Conservation (phyloP, 2,113 vertebrate genomes). For the Stictonetta naevosa region DNA sequence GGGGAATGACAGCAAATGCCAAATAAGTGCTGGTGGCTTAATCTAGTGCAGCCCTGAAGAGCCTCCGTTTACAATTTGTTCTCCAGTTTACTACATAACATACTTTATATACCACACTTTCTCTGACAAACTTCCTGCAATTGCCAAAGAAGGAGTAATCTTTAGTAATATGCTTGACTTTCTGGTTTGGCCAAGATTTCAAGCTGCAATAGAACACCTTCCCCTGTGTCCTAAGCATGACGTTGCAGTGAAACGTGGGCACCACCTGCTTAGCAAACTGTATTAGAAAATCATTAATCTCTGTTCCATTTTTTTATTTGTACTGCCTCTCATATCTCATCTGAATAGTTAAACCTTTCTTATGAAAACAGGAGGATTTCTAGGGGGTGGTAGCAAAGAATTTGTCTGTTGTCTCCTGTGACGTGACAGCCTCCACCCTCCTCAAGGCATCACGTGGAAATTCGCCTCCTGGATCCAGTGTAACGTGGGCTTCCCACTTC, state of each 20-base stretch:
- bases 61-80: neutral
- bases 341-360: neutral
- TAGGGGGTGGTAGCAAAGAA: neutral
- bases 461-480: neutral
- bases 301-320: neutral
- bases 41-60: neutral
- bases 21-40: neutral
- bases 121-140: neutral
- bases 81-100: neutral
- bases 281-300: conserved; percentile 1
- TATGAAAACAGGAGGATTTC: neutral
- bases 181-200: neutral
- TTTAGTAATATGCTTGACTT: neutral
- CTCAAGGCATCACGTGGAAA: neutral
- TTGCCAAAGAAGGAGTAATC: neutral
- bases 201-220: neutral
- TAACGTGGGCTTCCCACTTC: neutral
- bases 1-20: neutral
- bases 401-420: neutral
- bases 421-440: neutral
- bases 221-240: neutral
- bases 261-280: conserved; percentile 28
- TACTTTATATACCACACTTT: neutral
- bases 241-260: neutral
- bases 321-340: neutral